phyloP scores from a whole-genome alignment of 2,888 invertebrate genomes.

The Drymonia ruficornis region DNA sequence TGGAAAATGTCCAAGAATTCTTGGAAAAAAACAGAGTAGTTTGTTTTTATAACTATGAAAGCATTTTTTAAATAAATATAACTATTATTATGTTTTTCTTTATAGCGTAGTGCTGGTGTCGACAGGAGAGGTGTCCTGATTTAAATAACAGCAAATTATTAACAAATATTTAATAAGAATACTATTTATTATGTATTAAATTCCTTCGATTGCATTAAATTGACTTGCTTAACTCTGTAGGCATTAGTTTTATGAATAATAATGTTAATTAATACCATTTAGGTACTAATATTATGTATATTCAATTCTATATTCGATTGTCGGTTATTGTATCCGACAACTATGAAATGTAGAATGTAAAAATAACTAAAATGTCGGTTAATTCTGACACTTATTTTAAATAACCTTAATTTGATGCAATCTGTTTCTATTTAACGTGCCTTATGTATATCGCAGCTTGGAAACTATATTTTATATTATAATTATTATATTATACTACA shows the following conservation, averaged over 20 bases:
- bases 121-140: conserved; percentile 33
- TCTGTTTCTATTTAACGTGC: conserved; percentile 29
- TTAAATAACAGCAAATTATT: background rate
- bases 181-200: conserved; percentile 4
- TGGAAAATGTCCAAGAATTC: no score
- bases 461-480: conserved; percentile 22
- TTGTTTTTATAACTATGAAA: no score
- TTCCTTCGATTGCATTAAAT: conserved; percentile 8
- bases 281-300: conserved; percentile 4
- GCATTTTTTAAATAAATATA: no score
- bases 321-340: conserved; percentile 9
- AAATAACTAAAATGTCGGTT: conserved; percentile 3
- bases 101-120: conserved; percentile 39
- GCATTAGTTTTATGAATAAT: no score
- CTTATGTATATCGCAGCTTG: conserved; percentile 40
- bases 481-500: conserved; percentile 27
- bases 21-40: no score
- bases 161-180: background rate
- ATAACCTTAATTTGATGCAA: conserved; percentile 11
- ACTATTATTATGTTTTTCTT: conserved; percentile 26
- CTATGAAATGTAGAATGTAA: conserved; percentile 10
- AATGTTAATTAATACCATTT: conserved; percentile 1
- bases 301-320: conserved; percentile 7
- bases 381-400: background rate
- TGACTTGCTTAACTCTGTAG: background rate